phyloP scores from a whole-genome alignment of 2,113 vertebrate species.

The Leptodactylus fuscus region DNA sequence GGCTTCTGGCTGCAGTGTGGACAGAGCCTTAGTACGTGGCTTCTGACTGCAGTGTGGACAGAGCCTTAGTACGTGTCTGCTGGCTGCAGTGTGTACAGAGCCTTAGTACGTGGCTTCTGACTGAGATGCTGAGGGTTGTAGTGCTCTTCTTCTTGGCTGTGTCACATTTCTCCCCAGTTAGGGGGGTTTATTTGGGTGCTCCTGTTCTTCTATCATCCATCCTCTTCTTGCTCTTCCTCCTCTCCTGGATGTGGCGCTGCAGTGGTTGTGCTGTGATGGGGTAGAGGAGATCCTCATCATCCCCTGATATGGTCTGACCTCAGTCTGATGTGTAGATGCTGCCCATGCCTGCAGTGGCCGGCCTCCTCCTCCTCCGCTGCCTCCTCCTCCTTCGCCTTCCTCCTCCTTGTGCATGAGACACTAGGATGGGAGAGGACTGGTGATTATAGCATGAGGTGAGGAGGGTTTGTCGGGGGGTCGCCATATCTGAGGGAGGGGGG shows the following conservation, averaged over 20 bases:
- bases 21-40: too few species aligned
- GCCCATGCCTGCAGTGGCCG: not conserved
- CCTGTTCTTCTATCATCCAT: not conserved
- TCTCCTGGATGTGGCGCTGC: not conserved
- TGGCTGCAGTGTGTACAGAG: too few species aligned
- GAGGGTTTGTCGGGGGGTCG: not conserved
- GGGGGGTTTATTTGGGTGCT: not conserved
- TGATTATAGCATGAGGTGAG: conserved; percentile 5
- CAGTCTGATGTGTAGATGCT: not conserved
- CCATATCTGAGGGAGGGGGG: too few species aligned
- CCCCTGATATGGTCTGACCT: not conserved
- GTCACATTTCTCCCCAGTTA: not conserved
- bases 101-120: too few species aligned
- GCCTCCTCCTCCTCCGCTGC: too few species aligned
- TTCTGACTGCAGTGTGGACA: too few species aligned
- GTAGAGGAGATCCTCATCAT: not conserved
- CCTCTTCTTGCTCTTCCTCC: not conserved
- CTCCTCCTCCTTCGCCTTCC: not conserved
- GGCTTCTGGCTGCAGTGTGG: too few species aligned
- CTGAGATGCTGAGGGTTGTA: not conserved
- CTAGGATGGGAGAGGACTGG: not conserved
- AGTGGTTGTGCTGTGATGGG: not conserved
- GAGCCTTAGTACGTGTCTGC: too few species aligned
- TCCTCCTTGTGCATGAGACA: not conserved
- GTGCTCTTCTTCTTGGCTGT: not conserved